Conservation (phyloP, 2,797 vertebrate genomes). For the Chelonia mydas region DNA sequence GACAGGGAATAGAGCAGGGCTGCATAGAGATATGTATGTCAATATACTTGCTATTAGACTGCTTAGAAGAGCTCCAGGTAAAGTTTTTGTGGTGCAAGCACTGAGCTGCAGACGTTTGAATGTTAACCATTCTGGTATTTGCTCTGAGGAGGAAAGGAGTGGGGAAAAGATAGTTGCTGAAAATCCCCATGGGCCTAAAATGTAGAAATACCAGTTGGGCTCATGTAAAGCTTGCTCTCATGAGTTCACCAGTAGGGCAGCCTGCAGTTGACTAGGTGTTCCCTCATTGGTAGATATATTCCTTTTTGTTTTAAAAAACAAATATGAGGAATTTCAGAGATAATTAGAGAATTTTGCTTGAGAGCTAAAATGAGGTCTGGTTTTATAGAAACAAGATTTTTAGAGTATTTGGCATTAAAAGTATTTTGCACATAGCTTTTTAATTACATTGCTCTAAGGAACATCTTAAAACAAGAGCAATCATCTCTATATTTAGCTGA, state of each 20-base stretch:
- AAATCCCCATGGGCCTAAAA: background rate
- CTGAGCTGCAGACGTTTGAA: background rate
- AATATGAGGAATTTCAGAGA: background rate
- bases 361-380: background rate
- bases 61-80: background rate
- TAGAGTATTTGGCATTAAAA: background rate
- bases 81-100: background rate
- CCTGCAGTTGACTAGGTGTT: background rate
- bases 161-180: background rate
- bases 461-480: background rate
- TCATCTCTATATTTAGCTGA: background rate
- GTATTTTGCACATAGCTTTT: background rate
- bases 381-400: background rate
- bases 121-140: background rate
- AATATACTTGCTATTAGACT: background rate
- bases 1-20: background rate
- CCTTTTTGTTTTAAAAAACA: background rate
- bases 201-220: background rate
- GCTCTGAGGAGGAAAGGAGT: background rate
- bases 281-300: background rate
- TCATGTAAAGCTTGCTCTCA: background rate
- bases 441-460: background rate
- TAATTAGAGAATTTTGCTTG: background rate
- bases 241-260: background rate
- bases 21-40: background rate